Base-by-base conservation (phyloP, 2,113 vertebrate species). In the Micronycteris hirsuta region DNA sequence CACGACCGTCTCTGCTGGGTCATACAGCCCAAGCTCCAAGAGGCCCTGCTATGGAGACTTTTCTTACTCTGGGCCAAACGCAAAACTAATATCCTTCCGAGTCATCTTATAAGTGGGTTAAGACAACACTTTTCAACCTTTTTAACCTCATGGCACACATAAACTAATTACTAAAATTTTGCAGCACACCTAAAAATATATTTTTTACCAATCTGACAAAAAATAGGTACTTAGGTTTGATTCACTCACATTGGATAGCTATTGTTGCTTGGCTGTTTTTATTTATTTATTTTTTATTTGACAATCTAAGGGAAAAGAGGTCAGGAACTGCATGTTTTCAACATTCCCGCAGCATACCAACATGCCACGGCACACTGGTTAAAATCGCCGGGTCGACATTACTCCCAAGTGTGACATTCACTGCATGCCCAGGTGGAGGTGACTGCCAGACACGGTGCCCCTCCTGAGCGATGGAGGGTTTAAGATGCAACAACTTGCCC, bases 231-330 rank as follows among this genome's bases (percentile, higher is more conserved):
- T n/a, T n/a, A 49, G 22, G n/a, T 77, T 77, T 49, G 74, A 49
- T 52, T 52, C 47, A n/a, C 22, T 13, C 10, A 22, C 47, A 33
- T 11, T 7, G 7, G 74, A n/a, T 10, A 4, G 16, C 45, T 77
- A 77, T 52, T 77, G 43, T 74, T 76, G 17, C 33, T 77, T n/a
- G 10, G 74, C 45, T 77, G 45, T 52, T 33, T 45, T 76, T 16
- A n/a, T 77, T 77, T n/a, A n/a, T n/a, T n/a, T n/a, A n/a, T 77
- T 77, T 77, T 77, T 22, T 7, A n/a, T 49, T 52, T 77, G 45
- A 77, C 31, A 77, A 12, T n/a, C 47, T 20, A 19, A n/a, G 45
- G 31, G 45, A 13, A 77, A 77, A 77, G 74, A 49, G 45, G 16
- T 77, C 45, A 49, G 74, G 45, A 49, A n/a, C 5, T 20, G 17